Evolutionary conservation across 2,888 invertebrate species (phyloP), one percentile per base, ranked within the genome.

Genomic region (Dysmachus trigonus): DNA sequence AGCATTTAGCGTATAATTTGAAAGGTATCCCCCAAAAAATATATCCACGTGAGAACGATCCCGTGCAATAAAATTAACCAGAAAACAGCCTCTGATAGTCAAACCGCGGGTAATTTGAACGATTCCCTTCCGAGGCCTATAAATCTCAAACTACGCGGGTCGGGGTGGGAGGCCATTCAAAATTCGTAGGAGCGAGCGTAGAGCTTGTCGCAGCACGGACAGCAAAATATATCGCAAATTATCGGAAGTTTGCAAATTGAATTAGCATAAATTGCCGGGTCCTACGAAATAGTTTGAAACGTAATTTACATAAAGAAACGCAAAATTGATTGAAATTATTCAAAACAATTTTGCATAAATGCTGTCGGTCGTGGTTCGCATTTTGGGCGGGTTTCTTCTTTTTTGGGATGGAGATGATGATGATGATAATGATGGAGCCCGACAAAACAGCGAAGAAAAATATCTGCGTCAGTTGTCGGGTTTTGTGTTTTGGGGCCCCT

Each of bases 331-430:
- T 81, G 53, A 47, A 81, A 81, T 81, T 81, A 81, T 62, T 81
- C 81, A 81, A 81, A 81, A 81, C 81, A 81, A 53, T 81, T 79
- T 81, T 62, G 33, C 62, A 81, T 53, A 53, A 81, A 81, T 53
- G 15, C 31, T 7, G 2, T 41, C 1, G 76, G 10, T 22, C 76
- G 18, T 41, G 1, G 33, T 22, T 35, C 76, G 13, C 1, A 33
- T 41, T 41, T 41, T 3, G 38, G n/a, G 33, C 8, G 18, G 10
- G 10, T n/a, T 5, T 30, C n/a, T n/a, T n/a, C n/a, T n/a, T n/a
- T n/a, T n/a, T n/a, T n/a, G n/a, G 3, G 31, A 73, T 22, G 18
- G 22, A 71, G 18, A 18, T 18, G 71, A 7, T 73, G 30, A 73
- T n/a, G 38, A 35, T 22, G 35, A 13, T 15, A 5, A 72, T 13